Percentiles rank a stretch among this genome's conserved stretches.
phyloP scores from a whole-genome alignment of 2,113 vertebrate species.

The Smithornis capensis region DNA sequence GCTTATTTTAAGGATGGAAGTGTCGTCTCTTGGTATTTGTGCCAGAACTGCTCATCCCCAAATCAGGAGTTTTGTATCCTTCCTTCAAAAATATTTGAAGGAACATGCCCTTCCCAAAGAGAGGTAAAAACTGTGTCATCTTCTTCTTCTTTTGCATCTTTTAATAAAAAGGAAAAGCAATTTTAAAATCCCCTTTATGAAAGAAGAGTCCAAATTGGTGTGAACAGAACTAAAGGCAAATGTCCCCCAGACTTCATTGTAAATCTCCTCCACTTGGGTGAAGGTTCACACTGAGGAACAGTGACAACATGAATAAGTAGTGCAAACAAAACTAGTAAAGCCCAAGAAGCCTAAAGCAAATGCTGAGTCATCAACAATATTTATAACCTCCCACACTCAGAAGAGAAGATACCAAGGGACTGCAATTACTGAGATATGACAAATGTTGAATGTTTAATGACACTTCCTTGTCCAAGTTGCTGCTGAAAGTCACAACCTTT shows the following conservation, averaged over 20 bases:
- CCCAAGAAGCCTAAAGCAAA: conserved; percentile 22
- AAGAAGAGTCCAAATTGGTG: background rate
- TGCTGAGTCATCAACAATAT: conserved; percentile 55
- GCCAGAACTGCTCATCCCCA: conserved; percentile 64
- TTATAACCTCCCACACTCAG: conserved; percentile 29
- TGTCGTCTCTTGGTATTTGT: conserved; percentile 53
- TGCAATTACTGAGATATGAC: conserved; percentile 37
- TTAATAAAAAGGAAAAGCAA: background rate
- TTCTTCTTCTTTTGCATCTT: background rate
- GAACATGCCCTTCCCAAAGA: background rate
- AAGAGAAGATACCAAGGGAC: conserved; percentile 28
- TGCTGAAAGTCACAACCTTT: background rate
- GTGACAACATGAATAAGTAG: background rate
- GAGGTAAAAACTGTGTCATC: background rate
- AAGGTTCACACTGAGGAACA: background rate
- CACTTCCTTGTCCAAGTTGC: background rate
- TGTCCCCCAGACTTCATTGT: background rate
- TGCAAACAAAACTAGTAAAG: background rate
- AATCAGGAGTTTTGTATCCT: conserved; percentile 22
- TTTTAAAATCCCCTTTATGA: background rate
- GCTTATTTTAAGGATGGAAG: conserved; percentile 65
- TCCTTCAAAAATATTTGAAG: conserved; percentile 29
- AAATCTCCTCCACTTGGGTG: background rate
- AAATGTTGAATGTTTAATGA: conserved; percentile 46
- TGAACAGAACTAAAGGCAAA: background rate